Conservation (phyloP, 2,888 invertebrate species). For the Xestobium rufovillosum region DNA sequence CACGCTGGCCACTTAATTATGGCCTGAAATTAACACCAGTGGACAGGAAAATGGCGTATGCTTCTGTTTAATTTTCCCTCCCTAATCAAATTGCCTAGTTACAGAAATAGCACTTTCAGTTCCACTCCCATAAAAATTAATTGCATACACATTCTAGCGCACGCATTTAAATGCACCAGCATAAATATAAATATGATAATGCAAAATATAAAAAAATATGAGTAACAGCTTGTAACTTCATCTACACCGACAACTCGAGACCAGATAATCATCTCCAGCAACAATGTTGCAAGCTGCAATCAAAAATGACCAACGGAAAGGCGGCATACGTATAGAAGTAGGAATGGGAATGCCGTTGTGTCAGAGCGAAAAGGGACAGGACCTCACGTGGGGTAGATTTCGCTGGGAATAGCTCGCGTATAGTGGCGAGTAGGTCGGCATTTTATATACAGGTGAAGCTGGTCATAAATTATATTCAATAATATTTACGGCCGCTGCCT, state of each 20-base stretch:
- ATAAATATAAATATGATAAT: no score
- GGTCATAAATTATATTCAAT: slow-evolving; percentile 42
- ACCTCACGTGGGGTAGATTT: slow-evolving; percentile 3
- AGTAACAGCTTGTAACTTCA: slow-evolving; percentile 18
- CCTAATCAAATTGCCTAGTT: no score
- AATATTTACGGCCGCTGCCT: slow-evolving; percentile 41
- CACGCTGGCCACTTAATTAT: no score
- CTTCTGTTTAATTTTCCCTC: no score
- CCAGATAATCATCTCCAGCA: slow-evolving; percentile 26
- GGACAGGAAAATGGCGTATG: no score
- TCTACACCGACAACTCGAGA: slow-evolving; percentile 21
- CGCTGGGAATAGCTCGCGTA: slow-evolving; percentile 6
- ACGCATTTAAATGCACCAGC: slow-evolving; percentile 1
- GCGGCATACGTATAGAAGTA: no score
- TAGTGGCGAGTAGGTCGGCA: slow-evolving; percentile 29
- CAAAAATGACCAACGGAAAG: no score
- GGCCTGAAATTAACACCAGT: no score
- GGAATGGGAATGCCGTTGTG: background rate
- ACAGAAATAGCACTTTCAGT: no score
- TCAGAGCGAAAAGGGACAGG: background rate
- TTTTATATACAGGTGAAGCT: slow-evolving; percentile 24
- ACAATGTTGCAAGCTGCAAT: slow-evolving; percentile 31
- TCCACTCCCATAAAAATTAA: background rate
- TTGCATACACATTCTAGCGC: slow-evolving; percentile 1
- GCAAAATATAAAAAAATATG: background rate